Evolutionary conservation across 2,113 vertebrate species (phyloP).

Genomic region (Tragelaphus imberbis): DNA sequence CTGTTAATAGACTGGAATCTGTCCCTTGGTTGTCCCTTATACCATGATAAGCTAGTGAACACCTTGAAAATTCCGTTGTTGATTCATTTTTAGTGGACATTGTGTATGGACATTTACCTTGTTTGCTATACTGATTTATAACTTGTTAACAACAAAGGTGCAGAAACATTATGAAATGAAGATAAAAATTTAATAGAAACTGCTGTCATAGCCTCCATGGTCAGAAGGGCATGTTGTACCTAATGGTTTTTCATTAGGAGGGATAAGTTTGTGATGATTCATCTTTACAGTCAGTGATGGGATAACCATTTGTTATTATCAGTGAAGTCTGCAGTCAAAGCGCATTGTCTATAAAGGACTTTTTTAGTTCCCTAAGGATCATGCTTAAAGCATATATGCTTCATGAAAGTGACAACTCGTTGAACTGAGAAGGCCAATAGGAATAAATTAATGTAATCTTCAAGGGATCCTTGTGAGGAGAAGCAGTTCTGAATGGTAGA

Average conservation of each 20-base stretch:
- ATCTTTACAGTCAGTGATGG: not conserved
- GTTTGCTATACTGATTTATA: not conserved
- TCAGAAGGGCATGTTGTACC: not conserved
- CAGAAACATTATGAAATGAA: not conserved
- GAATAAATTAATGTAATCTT: not conserved
- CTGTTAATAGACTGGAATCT: slow-evolving; percentile 23
- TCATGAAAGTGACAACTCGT: not conserved
- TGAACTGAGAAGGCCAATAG: not conserved
- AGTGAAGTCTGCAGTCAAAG: not conserved
- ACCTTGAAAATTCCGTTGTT: not conserved
- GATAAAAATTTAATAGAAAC: not conserved
- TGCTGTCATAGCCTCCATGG: not conserved
- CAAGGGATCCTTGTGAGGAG: not conserved
- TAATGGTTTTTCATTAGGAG: not conserved
- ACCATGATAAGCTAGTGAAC: not conserved
- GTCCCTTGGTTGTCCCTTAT: not conserved
- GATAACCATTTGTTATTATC: not conserved
- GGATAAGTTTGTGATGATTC: not conserved
- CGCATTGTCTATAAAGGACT: not conserved
- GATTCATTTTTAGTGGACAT: not conserved
- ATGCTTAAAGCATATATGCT: not conserved
- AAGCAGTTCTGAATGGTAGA: not conserved
- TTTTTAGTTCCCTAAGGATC: not conserved
- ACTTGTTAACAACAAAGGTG: not conserved
- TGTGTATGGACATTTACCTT: not conserved